Evolutionary conservation across 2,113 vertebrate species (phyloP), one percentile per base, ranked within the genome.

Genomic region (Amphiprion percula): DNA sequence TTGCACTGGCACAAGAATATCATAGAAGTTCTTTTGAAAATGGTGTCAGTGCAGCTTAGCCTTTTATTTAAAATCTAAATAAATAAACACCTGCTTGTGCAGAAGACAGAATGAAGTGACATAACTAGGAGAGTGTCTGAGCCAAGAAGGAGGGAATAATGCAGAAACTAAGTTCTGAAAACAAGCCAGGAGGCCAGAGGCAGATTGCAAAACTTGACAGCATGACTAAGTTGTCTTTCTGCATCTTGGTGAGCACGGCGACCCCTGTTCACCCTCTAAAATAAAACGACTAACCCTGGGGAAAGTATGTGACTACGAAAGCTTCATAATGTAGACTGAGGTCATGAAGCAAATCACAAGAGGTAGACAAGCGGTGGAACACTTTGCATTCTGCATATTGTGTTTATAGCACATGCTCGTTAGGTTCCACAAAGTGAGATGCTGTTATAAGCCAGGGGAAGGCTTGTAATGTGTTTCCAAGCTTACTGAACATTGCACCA

Each of bases 161-260:
- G 11, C 71, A 67, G 46, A 79, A 77, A 41, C 41, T 61, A 62
- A 74, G 24, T 72, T 50, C 69, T 44, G 30, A 58, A 73, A 71
- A 62, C 37, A 80, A 59, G 6, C 15, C 30, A 58, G 19, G 56
- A 26, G 24, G 58, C 55, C 50, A 63, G 33, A 37, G 41, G 11
- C 50, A 70, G 44, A 46, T 14, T 54, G 37, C 44, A 62, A 33
- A 79, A 72, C 33, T 53, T 21, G 24, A 55, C 53, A 75, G 47
- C 9, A 23, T 82, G 75, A 81, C 63, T 88, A 41, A 65, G 74
- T 56, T 16, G 2, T 68, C 44, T 77, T 61, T 69, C 61, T 84
- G 77, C 63, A 46, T 72, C 55, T 84, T 64, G 16, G 37, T 14
- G 33, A 79, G 50, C 33, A 56, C 4, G n/a, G 33, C 66, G 56